A percentile compares a stretch with the other conserved stretches of the same genome.
These are phyloP conservation scores for Campaea margaritaria DNA, from an alignment of 2,888 invertebrate species.

Conservation along the genomic window DNA sequence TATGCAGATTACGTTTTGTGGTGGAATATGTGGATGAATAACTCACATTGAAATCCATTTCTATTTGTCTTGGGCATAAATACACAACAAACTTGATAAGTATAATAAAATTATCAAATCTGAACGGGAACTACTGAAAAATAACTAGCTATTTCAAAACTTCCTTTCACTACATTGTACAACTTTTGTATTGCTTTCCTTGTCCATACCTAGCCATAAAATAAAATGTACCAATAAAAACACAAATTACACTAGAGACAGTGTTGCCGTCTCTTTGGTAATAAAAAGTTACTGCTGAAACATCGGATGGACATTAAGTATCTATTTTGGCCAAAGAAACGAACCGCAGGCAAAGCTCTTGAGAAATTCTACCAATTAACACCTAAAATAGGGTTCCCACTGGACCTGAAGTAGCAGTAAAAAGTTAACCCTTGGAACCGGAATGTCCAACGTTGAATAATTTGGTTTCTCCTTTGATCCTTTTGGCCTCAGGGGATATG, in stretches of 20 bases:
- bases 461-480: conserved; percentile 59
- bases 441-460: conserved; percentile 55
- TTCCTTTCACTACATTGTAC: conserved; percentile 27
- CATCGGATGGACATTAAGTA: conserved; percentile 34
- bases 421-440: conserved; percentile 53
- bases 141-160: conserved; percentile 23
- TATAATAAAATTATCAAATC: conserved; percentile 13
- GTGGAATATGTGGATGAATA: too few species aligned
- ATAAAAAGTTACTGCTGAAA: conserved; percentile 32
- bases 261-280: conserved; percentile 24
- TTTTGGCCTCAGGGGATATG: conserved; percentile 49
- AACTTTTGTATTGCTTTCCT: conserved; percentile 29
- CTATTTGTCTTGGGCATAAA: too few species aligned
- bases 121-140: conserved; percentile 15
- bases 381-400: conserved; percentile 45
- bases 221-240: conserved; percentile 33
- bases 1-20: too few species aligned
- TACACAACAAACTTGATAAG: too few species aligned
- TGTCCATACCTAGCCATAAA: conserved; percentile 31
- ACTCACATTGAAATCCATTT: too few species aligned
- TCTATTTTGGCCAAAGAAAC: conserved; percentile 29
- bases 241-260: conserved; percentile 31
- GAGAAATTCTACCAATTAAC: conserved; percentile 50
- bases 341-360: conserved; percentile 41
- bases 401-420: conserved; percentile 50